Base-by-base conservation (phyloP, 1,140 invertebrate species). In the Myzus persicae region DNA sequence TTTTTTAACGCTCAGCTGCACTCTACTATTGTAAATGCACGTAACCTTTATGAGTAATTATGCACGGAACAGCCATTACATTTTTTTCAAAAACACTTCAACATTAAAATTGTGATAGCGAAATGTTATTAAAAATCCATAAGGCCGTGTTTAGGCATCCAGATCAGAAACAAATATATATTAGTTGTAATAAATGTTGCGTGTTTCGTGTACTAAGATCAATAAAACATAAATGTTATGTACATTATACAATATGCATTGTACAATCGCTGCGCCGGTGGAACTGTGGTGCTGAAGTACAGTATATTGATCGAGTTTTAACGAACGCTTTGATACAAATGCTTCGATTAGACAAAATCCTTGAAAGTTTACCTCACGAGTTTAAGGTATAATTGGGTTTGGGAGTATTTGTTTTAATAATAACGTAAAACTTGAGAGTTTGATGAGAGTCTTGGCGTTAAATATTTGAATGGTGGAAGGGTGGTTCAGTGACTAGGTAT, bases 341-440 rank as follows among this genome's bases (percentile, higher is more conserved):
- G 38, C 44, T 40, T 38, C 46, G 87, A 89, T 89, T 88, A n/a
- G 20, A 36, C n/a, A 7, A 51, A 89, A 89, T 89, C 87, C 31
- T 51, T 51, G 14, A 9, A 51, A 89, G n/a, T 89, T 89, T 89
- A 89, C 26, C 42, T 89, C 87, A 36, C 20, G 38, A 90, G 51
- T 59, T 90, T 40, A 40, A 59, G 24, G 11, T 54, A 90, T 90
- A 59, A 59, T 59, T 59, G 38, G 36, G 38, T 24, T 59, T 90
- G 36, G 51, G 51, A 42, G 22, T 92, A 92, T 92, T 92, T 51
- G 81, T 92, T 81, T 92, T 81, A 44, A 91, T 92, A 82, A 92
- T 82, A 92, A 92, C 7, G 76, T 82, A 84, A 11, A 51, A 46
- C 44, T 92, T 36, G 42, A 92, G 91, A 48, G 46, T 46, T 51